Conservation (phyloP, 2,113 vertebrate genomes). For the Synodontis membranacea region DNA sequence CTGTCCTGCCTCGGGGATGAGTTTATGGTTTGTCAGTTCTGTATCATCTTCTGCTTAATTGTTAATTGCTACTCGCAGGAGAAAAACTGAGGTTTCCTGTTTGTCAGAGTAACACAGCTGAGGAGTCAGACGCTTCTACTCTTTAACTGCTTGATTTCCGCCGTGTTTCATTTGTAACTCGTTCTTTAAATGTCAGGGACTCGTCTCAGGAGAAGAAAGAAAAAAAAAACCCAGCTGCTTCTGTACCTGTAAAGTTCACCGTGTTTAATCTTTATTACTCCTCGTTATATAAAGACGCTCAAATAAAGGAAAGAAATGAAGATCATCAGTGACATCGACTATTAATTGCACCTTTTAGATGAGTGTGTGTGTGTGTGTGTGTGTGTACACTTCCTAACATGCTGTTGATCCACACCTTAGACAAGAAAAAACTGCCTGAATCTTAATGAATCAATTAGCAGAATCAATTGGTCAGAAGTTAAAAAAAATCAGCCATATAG, state of each 20-base stretch:
- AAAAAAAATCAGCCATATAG: too few relatives aligned
- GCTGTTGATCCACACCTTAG: too few relatives aligned
- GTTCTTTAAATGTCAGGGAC: not conserved
- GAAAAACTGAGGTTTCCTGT: not conserved
- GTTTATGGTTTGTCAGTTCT: not conserved
- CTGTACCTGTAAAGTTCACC: not conserved
- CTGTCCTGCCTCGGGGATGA: too few relatives aligned
- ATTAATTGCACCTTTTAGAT: not conserved
- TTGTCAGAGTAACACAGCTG: not conserved
- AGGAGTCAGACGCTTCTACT: not conserved
- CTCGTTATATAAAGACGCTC: not conserved
- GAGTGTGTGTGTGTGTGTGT: not conserved
- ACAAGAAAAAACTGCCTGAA: too few relatives aligned
- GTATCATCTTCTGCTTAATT: not conserved
- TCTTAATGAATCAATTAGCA: too few relatives aligned
- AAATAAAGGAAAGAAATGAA: not conserved
- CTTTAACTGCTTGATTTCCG: not conserved
- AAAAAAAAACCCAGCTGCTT: not conserved
- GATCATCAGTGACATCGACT: not conserved
- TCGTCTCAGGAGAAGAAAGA: not conserved
- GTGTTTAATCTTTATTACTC: not conserved
- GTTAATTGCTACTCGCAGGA: not conserved
- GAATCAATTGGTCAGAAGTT: too few relatives aligned
- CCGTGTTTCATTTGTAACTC: constrained; percentile 5
- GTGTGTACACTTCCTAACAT: too few relatives aligned